Conservation (phyloP, 2,797 vertebrate genomes). For the Hephaestus fuliginosus region DNA sequence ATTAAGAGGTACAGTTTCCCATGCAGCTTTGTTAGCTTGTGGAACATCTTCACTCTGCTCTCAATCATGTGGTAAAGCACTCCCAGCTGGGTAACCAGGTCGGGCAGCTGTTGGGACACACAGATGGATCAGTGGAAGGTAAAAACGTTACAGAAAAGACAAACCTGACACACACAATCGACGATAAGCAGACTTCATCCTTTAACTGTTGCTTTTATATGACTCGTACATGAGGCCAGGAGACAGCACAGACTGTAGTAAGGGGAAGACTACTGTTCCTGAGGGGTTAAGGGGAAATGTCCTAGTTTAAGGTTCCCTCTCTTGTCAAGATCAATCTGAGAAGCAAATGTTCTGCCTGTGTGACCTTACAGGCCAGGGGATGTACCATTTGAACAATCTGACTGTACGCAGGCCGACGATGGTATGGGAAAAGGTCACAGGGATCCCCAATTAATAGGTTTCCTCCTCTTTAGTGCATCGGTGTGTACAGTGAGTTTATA, state of each 20-base stretch:
- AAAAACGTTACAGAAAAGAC: constrained; percentile 22
- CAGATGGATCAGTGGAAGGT: constrained; percentile 21
- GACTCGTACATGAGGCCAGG: not conserved
- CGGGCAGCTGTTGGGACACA: constrained; percentile 88
- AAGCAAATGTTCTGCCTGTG: not conserved
- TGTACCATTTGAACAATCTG: not conserved
- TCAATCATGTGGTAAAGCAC: constrained; percentile 96
- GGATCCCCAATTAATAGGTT: not conserved
- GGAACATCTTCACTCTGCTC: constrained; percentile 94
- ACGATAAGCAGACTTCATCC: not conserved
- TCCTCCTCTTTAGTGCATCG: not conserved
- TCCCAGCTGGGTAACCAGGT: constrained; percentile 93
- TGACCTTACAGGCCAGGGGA: not conserved
- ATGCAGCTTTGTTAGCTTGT: constrained; percentile 93
- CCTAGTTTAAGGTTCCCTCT: no score
- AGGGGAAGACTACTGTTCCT: not conserved
- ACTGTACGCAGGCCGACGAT: not conserved
- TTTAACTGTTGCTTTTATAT: not conserved
- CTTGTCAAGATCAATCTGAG: not conserved
- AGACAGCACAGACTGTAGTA: not conserved
- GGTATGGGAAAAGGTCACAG: not conserved
- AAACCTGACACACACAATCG: not conserved
- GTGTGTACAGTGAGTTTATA: not conserved
- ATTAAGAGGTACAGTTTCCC: constrained; percentile 96
- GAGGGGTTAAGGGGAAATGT: no score